phyloP scores from a whole-genome alignment of 2,888 invertebrate genomes.

The Callinectes sapidus region DNA sequence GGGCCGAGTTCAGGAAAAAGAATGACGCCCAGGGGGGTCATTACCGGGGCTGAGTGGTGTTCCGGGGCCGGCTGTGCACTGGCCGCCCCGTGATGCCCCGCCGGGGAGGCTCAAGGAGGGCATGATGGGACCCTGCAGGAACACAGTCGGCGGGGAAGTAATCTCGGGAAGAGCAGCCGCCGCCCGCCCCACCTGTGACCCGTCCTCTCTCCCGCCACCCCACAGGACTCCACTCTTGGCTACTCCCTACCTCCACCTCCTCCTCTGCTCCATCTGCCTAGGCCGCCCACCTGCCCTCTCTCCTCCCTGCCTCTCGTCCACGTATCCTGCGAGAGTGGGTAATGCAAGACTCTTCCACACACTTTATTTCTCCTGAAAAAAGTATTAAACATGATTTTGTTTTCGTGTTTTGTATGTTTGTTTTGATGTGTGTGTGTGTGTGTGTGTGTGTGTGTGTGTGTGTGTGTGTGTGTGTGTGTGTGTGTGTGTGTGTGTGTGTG shows the following conservation, averaged over 20 bases:
- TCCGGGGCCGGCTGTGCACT: constrained; percentile 11
- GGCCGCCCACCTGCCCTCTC: not conserved
- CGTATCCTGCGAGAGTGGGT: not conserved
- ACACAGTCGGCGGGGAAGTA: constrained; percentile 40
- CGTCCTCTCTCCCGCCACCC: not conserved
- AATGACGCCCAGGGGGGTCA: constrained; percentile 28
- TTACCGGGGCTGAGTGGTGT: constrained; percentile 48
- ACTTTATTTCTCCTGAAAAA: constrained; percentile 18
- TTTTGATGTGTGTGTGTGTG: not conserved
- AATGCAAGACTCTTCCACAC: not conserved
- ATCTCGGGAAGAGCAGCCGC: constrained; percentile 36
- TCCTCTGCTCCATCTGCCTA: not conserved
- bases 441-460: constrained; percentile 7
- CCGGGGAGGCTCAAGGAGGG: constrained; percentile 30
- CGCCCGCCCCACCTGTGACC: constrained; percentile 28
- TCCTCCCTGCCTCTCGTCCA: not conserved
- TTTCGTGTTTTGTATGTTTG: not conserved
- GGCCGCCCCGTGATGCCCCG: constrained; percentile 39
- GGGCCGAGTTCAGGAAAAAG: constrained; percentile 37
- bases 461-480: constrained; percentile 21
- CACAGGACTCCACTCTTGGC: not conserved
- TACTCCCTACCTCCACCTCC: not conserved
- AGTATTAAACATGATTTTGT: not conserved
- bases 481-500: constrained; percentile 21
- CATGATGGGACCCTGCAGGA: constrained; percentile 39